Evolutionary conservation across 2,888 invertebrate genomes (phyloP), one percentile per base, ranked within the genome.

Genomic region (Psylliodes chrysocephalus): DNA sequence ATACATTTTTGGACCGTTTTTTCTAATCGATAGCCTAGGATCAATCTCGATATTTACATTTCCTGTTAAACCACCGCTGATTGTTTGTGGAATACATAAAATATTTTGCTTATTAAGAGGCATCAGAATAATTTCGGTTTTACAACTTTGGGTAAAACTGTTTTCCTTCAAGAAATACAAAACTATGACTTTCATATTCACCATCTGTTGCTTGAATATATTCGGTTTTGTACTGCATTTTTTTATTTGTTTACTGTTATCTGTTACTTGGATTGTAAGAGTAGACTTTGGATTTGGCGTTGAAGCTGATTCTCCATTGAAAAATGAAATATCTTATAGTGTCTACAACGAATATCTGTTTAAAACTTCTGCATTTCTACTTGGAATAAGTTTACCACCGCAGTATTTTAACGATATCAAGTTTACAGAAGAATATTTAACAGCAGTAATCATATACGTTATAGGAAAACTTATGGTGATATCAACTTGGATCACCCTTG

Each of bases 11-110:
- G 66, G 65, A 30, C 63, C 63, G 0, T 69, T 63, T 55, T 70
- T 72, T 38, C 25, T 68, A 22, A 68, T 68, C 28, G 72, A 72
- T 17, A 2, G 71, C 1, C 25, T 71, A 1, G 70, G 69, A 6
- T 65, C 68, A 44, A 22, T 59, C 17, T 6, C 64, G 0, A 7
- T 56, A 0, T 33, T 40, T 17, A 19, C 38, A 15, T 15, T 55
- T 2, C 1, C 19, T 0, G 2, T 14, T 15, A 25, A 1, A 1
- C 19, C 15, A 7, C 3, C 12, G 1, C 28, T 14, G n/a, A 2
- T 10, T n/a, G 1, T 56, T 2, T 18, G 42, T n/a, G 65, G 63
- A 7, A 8, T 65, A 0, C 1, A 65, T n/a, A 52, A 52, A 10
- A 40, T 56, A 6, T 35, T 53, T 7, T 14, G 28, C 14, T 2